Evolutionary conservation across 1,140 invertebrate species (phyloP).

Genomic region (Lepidurus arcticus): DNA sequence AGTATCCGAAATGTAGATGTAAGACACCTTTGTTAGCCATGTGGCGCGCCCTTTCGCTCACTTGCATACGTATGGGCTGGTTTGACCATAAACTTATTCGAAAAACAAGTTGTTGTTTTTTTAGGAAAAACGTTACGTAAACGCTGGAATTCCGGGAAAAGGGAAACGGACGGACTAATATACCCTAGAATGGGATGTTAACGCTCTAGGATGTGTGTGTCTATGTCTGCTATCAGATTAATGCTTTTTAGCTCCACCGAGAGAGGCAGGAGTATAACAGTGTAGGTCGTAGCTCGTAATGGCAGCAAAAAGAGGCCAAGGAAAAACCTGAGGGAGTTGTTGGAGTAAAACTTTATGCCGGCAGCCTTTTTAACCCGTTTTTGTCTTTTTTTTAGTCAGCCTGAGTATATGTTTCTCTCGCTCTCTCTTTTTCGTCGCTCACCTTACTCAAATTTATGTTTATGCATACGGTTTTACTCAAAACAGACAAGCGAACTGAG

Average conservation of each 20-base stretch:
- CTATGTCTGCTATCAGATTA: neutral
- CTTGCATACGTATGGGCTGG: too few relatives aligned
- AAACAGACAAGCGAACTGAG: neutral
- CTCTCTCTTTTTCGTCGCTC: constrained; percentile 13
- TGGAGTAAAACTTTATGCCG: constrained; percentile 14
- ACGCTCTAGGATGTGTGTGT: neutral
- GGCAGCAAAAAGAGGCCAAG: constrained; percentile 18
- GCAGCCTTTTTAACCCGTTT: constrained; percentile 18
- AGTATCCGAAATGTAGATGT: too few relatives aligned
- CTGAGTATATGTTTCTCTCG: neutral
- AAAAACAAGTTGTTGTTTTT: too few relatives aligned
- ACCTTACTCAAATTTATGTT: constrained; percentile 13
- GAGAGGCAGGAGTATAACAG: neutral
- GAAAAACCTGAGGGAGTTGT: constrained; percentile 21
- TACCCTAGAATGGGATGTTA: neutral
- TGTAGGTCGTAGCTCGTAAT: constrained; percentile 7
- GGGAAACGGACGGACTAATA: neutral
- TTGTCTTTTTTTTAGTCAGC: neutral
- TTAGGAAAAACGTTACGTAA: neutral
- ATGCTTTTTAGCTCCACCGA: neutral
- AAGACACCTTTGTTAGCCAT: too few relatives aligned
- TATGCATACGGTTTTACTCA: constrained; percentile 8
- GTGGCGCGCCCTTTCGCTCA: too few relatives aligned
- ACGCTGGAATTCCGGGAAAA: neutral
- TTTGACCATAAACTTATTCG: too few relatives aligned